Conservation (phyloP, 2,888 invertebrate species). For the Nesidiocoris tenuis region DNA sequence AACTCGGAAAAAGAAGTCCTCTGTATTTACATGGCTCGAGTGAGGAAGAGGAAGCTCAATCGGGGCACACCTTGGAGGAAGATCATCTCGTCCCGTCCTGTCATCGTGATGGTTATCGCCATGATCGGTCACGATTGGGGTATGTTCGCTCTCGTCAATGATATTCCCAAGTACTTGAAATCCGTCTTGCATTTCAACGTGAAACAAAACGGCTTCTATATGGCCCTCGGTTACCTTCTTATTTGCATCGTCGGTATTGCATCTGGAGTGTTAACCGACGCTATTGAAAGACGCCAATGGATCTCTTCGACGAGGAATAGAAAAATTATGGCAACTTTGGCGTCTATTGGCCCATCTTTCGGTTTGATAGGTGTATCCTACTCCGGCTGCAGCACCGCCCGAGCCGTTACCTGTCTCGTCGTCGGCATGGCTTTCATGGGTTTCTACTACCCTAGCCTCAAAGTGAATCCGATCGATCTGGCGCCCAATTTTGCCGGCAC, state of each 20-base stretch:
- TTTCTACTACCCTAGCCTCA: slow-evolving; percentile 66
- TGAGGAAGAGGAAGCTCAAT: slow-evolving; percentile 30
- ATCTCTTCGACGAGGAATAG: slow-evolving; percentile 29
- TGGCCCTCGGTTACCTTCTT: slow-evolving; percentile 27
- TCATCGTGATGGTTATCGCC: slow-evolving; percentile 54
- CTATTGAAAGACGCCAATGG: slow-evolving; percentile 18
- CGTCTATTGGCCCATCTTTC: slow-evolving; percentile 66
- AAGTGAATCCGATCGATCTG: slow-evolving; percentile 65
- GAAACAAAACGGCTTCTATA: slow-evolving; percentile 52
- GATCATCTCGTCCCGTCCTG: slow-evolving; percentile 59
- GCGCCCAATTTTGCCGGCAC: slow-evolving; percentile 67
- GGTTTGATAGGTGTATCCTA: slow-evolving; percentile 68
- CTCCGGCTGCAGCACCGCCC: slow-evolving; percentile 63
- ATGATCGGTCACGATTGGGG: slow-evolving; percentile 65
- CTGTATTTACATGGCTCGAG: slow-evolving; percentile 34
- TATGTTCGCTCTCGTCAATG: slow-evolving; percentile 68
- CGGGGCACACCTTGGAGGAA: slow-evolving; percentile 67
- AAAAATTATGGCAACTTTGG: slow-evolving; percentile 52
- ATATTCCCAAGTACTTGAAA: slow-evolving; percentile 68
- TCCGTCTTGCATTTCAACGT: slow-evolving; percentile 66
- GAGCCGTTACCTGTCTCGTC: slow-evolving; percentile 64
- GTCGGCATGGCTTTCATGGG: slow-evolving; percentile 69
- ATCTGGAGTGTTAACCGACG: slow-evolving; percentile 32
- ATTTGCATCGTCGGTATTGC: slow-evolving; percentile 31
- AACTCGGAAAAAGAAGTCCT: slow-evolving; percentile 35